Evolutionary conservation across 1,140 invertebrate genomes (phyloP), one percentile per base, ranked within the genome.

Genomic region (Cydia amplana): DNA sequence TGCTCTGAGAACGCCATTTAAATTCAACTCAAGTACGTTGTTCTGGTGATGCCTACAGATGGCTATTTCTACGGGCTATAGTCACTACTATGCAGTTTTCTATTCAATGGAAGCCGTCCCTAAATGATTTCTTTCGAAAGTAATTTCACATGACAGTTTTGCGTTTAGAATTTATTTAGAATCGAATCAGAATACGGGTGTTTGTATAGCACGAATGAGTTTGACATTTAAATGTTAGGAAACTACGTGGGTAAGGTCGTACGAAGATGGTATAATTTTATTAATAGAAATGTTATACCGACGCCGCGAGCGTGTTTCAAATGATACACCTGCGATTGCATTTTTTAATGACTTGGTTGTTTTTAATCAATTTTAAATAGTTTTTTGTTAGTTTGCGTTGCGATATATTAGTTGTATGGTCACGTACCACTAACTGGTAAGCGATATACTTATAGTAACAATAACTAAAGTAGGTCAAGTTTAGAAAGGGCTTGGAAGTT

Each of bases 1-100:
- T 81, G 85, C 80, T 84, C 82, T 87, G 86, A 89, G 88, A 92
- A 91, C 76, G 70, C 82, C 78, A 87, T 92, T 91, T 75, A 78
- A 80, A 91, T 90, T 91, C 89, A 81, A 65, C 63, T 9, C 18
- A 16, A 16, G 18, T 73, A 23, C 20, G 2, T 14, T 43, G 18
- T 23, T 46, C 40, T 49, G 18, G 46, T 1, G 18, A 16, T 51
- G 72, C 72, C 72, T 73, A 51, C 46, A 51, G 72, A 73, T 75
- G 76, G 76, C 72, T 77, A 36, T 51, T 72, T 74, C 32, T 74
- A 78, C 79, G 77, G 80, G 70, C 77, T 79, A 76, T 83, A 89
- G 79, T 81, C 86, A 86, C 85, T 82, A 83, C 14, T 36, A 20
- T 70, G 36, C 32, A 70, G 65, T 70, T 70, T 70, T 23, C 65